A percentile compares a stretch with the other conserved stretches of the same genome.
Evolutionary conservation across 2,113 vertebrate genomes (phyloP).

Genomic region (Coryphaenoides rupestris): DNA sequence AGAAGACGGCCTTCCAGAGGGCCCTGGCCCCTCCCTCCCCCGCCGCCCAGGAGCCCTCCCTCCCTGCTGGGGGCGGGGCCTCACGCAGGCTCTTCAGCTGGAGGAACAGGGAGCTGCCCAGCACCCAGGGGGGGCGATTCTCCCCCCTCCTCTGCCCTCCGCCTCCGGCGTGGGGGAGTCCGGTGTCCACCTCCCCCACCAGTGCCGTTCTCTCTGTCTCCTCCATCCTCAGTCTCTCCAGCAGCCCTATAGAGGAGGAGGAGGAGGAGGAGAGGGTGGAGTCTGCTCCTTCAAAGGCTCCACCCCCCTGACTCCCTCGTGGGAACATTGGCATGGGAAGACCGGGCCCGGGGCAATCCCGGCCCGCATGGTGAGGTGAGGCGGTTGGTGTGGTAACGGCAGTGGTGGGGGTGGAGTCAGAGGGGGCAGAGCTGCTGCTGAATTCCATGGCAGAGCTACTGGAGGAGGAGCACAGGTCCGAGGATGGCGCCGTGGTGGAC

Average conservation of each 20-base stretch:
- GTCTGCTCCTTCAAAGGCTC: slow-evolving; percentile 27
- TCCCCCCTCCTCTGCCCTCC: slow-evolving; percentile 48
- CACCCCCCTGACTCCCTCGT: neutral
- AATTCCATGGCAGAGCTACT: slow-evolving; percentile 78
- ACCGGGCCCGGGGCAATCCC: neutral
- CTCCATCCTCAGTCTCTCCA: neutral
- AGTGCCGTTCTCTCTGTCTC: slow-evolving; percentile 4
- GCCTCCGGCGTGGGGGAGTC: slow-evolving; percentile 40
- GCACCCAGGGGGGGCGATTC: slow-evolving; percentile 59
- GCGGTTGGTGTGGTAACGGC: slow-evolving; percentile 69
- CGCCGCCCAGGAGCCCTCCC: slow-evolving; percentile 60
- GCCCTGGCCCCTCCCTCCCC: slow-evolving; percentile 65
- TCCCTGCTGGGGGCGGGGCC: slow-evolving; percentile 61
- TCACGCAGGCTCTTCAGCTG: slow-evolving; percentile 32
- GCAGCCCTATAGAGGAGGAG: neutral
- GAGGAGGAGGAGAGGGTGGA: slow-evolving; percentile 19
- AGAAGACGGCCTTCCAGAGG: slow-evolving; percentile 83
- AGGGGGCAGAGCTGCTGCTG: slow-evolving; percentile 77
- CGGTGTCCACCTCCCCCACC: slow-evolving; percentile 8
- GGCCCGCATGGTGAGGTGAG: slow-evolving; percentile 11
- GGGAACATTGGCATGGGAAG: neutral
- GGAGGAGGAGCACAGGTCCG: neutral
- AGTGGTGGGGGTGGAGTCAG: slow-evolving; percentile 79
- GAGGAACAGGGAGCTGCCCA: slow-evolving; percentile 14
- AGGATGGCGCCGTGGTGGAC: neutral